Conservation (phyloP, 2,888 invertebrate genomes). For the Podabrus alpinus region DNA sequence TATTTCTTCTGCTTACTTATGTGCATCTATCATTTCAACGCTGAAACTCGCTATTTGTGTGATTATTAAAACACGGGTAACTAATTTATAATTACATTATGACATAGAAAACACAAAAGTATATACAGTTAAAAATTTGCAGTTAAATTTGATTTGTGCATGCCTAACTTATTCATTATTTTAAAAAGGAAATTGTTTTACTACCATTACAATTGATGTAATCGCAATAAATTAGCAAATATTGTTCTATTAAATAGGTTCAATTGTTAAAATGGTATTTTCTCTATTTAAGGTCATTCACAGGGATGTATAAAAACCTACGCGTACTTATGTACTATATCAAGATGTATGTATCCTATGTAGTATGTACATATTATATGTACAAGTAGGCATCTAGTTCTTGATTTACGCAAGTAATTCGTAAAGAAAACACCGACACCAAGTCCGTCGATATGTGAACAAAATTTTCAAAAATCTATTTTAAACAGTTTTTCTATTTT, state of each 20-base stretch:
- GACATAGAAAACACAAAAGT: not conserved
- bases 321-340: constrained; percentile 1
- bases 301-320: constrained; percentile 4
- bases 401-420: not conserved
- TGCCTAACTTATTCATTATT: not conserved
- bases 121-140: not conserved
- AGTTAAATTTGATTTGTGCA: not conserved
- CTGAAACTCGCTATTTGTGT: not conserved
- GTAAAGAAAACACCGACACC: not conserved
- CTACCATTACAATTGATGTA: not conserved
- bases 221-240: constrained; percentile 2
- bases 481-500: not conserved
- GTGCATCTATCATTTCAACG: not conserved
- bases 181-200: not conserved
- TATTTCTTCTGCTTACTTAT: not conserved
- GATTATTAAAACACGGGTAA: not conserved
- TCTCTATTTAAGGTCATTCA: constrained; percentile 6
- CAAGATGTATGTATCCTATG: too few species aligned
- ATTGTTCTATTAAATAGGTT: constrained; percentile 9
- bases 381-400: not conserved
- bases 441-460: not conserved
- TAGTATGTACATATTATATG: too few species aligned
- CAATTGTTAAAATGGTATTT: constrained; percentile 5
- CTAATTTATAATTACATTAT: not conserved
- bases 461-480: not conserved